These are phyloP conservation scores for Sebastes goodei DNA, from an alignment of 2,797 vertebrate genomes.

Conservation along the genomic window DNA sequence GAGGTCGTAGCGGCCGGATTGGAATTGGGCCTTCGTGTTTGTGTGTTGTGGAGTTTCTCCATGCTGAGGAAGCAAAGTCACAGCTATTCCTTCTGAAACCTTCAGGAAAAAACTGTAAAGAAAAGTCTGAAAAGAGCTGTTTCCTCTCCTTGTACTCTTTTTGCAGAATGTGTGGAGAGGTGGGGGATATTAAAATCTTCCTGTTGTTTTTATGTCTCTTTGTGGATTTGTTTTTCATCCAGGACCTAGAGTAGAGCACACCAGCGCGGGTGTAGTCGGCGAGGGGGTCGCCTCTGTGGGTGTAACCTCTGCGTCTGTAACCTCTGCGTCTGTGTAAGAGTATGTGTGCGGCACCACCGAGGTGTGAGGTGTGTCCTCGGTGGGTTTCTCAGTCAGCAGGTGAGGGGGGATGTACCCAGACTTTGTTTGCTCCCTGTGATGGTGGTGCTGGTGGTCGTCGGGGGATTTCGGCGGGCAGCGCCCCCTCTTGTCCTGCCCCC, in stretches of 20 bases:
- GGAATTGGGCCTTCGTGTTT: background rate
- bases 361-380: conserved; percentile 20
- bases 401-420: conserved; percentile 79
- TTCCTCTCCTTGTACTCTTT: background rate
- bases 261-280: background rate
- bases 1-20: too few relatives aligned
- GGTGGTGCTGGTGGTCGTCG: conserved; percentile 10
- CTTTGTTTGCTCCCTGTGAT: conserved; percentile 9
- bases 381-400: conserved; percentile 61
- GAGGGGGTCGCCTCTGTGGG: conserved; percentile 1
- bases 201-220: background rate
- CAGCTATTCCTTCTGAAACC: background rate
- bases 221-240: conserved; percentile 21
- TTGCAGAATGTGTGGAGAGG: background rate
- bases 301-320: background rate
- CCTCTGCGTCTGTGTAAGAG: background rate
- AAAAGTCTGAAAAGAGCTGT: background rate
- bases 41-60: background rate
- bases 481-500: conserved; percentile 86
- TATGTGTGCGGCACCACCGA: background rate
- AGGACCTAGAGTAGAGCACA: conserved; percentile 56
- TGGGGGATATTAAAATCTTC: background rate
- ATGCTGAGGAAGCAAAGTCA: background rate
- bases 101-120: background rate
- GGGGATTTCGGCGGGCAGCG: conserved; percentile 74